Percentiles rank a stretch among this genome's conserved stretches.
These are phyloP conservation scores for Epinephelus coioides DNA, from an alignment of 2,797 vertebrate species.

Conservation along the genomic window DNA sequence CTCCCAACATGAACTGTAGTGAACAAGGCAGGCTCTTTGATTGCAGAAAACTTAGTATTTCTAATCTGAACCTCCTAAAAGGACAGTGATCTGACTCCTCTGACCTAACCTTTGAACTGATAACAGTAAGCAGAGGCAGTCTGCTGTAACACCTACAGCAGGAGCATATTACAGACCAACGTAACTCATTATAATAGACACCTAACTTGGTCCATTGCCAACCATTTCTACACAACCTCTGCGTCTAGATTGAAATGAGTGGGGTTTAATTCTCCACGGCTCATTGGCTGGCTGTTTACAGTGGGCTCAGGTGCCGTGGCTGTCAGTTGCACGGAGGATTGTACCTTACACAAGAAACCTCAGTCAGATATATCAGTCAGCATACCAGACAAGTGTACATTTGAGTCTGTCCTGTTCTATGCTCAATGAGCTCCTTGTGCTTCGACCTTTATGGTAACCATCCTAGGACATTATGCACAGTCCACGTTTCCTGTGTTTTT, in stretches of 20 bases:
- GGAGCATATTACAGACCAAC: conserved; percentile 5
- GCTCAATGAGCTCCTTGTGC: conserved; percentile 60
- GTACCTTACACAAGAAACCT: conserved; percentile 26
- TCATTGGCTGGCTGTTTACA: conserved; percentile 40
- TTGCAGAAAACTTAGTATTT: conserved; percentile 40
- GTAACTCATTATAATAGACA: conserved; percentile 24
- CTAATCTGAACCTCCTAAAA: conserved; percentile 39
- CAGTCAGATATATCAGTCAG: conserved; percentile 35
- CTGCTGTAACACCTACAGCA: conserved; percentile 20
- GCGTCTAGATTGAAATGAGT: conserved; percentile 49
- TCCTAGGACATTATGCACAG: conserved; percentile 3
- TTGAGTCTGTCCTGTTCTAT: conserved; percentile 8
- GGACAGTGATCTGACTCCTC: conserved; percentile 47
- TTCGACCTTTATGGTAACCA: conserved; percentile 40
- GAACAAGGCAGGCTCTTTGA: conserved; percentile 53
- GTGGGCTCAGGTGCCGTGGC: conserved; percentile 8
- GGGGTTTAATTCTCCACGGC: conserved; percentile 36
- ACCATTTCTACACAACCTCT: conserved; percentile 29
- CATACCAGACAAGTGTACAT: conserved; percentile 33
- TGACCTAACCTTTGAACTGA: conserved; percentile 47
- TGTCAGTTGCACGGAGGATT: conserved; percentile 9
- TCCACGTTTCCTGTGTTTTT: conserved; percentile 8
- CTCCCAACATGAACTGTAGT: conserved; percentile 18
- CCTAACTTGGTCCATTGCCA: conserved; percentile 25
- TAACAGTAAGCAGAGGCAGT: conserved; percentile 32